phyloP scores from a whole-genome alignment of 2,797 vertebrate genomes.

The Garrulus glandarius region DNA sequence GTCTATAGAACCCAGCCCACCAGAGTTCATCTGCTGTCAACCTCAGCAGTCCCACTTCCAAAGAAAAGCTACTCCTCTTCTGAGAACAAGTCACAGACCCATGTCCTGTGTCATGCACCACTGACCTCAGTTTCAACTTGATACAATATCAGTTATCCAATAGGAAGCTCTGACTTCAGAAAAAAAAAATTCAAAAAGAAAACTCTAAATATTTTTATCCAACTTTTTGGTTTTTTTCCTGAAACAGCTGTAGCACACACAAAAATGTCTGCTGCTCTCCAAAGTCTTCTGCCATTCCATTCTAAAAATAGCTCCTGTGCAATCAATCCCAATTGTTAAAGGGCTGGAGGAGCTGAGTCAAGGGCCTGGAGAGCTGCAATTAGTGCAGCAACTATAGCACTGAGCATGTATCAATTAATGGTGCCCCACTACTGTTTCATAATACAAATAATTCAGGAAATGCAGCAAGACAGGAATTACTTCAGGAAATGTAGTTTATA shows the following conservation, averaged over 20 bases:
- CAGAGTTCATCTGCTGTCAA: not conserved
- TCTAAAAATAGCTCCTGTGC: slow-evolving; percentile 41
- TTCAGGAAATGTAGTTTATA: slow-evolving; percentile 47
- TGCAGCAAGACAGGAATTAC: slow-evolving; percentile 40
- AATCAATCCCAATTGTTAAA: slow-evolving; percentile 60
- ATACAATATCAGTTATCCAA: not conserved
- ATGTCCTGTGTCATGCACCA: not conserved
- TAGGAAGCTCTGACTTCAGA: not conserved
- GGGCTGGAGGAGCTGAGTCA: not conserved
- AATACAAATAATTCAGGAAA: slow-evolving; percentile 53
- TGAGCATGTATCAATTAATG: slow-evolving; percentile 22
- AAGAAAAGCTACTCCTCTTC: not conserved
- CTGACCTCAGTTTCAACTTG: slow-evolving; percentile 11
- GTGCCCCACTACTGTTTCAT: not conserved
- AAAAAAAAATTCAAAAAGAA: not conserved
- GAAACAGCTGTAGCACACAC: slow-evolving; percentile 40
- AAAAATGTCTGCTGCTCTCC: slow-evolving; percentile 41
- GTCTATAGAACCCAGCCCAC: not conserved
- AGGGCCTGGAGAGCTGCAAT: slow-evolving; percentile 45
- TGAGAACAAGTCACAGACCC: not conserved
- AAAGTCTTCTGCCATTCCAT: slow-evolving; percentile 21
- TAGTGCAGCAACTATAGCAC: not conserved
- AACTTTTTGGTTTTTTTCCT: not conserved
- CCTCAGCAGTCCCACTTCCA: not conserved
- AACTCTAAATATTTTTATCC: not conserved